Evolutionary conservation across 1,140 invertebrate species (phyloP).

Genomic region (Rhysida immarginata): DNA sequence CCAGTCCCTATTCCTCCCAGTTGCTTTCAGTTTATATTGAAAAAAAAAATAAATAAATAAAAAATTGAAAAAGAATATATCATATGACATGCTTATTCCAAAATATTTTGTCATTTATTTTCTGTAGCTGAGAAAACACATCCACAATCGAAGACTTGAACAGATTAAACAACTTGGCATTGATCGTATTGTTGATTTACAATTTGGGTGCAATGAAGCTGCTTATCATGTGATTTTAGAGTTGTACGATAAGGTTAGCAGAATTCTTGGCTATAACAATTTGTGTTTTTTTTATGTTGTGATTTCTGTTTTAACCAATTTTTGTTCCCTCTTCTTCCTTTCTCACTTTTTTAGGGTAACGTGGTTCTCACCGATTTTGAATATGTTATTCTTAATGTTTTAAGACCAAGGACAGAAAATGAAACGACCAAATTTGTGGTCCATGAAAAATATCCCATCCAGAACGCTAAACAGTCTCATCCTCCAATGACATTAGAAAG

Average conservation of each 20-base stretch:
- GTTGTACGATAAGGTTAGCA: slow-evolving; percentile 66
- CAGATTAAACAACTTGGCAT: slow-evolving; percentile 64
- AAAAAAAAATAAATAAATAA: neutral
- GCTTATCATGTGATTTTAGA: slow-evolving; percentile 94
- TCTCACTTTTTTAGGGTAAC: slow-evolving; percentile 49
- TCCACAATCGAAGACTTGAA: slow-evolving; percentile 90
- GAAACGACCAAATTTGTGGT: slow-evolving; percentile 86
- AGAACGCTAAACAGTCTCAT: slow-evolving; percentile 46
- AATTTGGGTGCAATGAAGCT: slow-evolving; percentile 87
- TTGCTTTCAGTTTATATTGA: no score
- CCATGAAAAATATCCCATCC: slow-evolving; percentile 73
- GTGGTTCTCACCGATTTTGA: slow-evolving; percentile 85
- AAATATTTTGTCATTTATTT: slow-evolving; percentile 14
- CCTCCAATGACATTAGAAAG: slow-evolving; percentile 33
- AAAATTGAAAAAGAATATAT: slow-evolving; percentile 1
- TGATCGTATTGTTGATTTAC: slow-evolving; percentile 77
- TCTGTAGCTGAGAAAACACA: slow-evolving; percentile 80
- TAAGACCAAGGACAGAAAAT: slow-evolving; percentile 82
- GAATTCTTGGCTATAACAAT: no score
- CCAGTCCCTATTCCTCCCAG: no score
- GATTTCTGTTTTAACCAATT: neutral
- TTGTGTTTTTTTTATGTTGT: no score
- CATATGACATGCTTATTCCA: neutral
- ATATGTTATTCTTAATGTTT: slow-evolving; percentile 79
- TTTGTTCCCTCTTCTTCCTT: neutral